Conservation (phyloP, 2,888 invertebrate species). For the Drosophila falleni region DNA sequence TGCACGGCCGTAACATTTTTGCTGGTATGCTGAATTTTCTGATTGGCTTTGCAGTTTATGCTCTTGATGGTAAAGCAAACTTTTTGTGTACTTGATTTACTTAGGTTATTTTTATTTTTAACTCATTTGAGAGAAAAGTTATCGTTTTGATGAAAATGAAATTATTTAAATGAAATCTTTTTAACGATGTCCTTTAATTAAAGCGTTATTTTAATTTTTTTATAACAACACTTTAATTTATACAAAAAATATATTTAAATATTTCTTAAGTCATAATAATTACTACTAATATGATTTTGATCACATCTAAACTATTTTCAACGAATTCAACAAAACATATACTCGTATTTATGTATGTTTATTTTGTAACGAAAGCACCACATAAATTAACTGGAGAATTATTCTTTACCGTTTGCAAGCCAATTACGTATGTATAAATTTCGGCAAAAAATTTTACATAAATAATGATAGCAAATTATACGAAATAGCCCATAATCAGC, state of each 20-base stretch:
- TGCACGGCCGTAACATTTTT: background rate
- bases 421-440: slow-evolving; percentile 3
- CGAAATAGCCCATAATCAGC: slow-evolving; percentile 63
- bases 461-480: slow-evolving; percentile 20
- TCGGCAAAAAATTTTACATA: slow-evolving; percentile 9
- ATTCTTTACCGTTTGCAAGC: background rate
- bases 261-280: too few species aligned
- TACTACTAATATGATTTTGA: too few species aligned
- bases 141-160: background rate
- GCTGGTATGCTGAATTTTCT: slow-evolving; percentile 19
- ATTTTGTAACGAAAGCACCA: background rate
- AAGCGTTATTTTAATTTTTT: too few species aligned
- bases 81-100: slow-evolving; percentile 2
- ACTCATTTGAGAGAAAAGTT: background rate
- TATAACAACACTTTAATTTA: too few species aligned
- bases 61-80: slow-evolving; percentile 5
- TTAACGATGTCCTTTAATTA: too few species aligned
- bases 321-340: too few species aligned
- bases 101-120: slow-evolving; percentile 1
- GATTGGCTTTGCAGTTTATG: slow-evolving; percentile 26
- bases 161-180: background rate
- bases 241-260: too few species aligned
- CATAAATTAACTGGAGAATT: background rate
- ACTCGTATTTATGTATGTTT: too few species aligned
- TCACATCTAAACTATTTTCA: too few species aligned